phyloP scores from a whole-genome alignment of 37 sponge, comb jelly and placozoan species.

The Mnemiopsis leidyi region DNA sequence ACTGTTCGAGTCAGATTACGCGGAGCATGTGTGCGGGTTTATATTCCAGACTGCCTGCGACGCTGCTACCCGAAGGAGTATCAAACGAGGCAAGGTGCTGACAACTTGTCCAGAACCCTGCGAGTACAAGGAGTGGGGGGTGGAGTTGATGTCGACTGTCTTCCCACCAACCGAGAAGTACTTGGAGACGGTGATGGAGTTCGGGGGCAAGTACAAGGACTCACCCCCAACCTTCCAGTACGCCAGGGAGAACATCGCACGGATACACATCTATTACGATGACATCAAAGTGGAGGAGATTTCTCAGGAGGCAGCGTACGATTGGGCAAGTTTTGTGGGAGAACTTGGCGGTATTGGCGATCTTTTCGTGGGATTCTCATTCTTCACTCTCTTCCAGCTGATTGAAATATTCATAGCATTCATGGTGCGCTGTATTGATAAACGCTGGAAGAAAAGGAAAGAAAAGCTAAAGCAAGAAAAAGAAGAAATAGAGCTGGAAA shows the following conservation, averaged over 20 bases:
- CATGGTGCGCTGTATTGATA: background rate
- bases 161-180: conserved; percentile 35
- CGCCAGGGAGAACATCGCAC: background rate
- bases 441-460: background rate
- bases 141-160: background rate
- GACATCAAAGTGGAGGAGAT: conserved; percentile 12
- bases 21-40: background rate
- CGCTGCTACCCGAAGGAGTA: background rate
- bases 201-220: background rate
- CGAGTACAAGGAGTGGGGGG: background rate
- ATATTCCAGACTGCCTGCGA: background rate
- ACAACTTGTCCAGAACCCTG: conserved; percentile 14
- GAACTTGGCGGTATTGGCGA: conserved; percentile 16
- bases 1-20: background rate
- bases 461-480: background rate
- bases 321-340: background rate
- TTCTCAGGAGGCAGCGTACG: conserved; percentile 5
- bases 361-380: background rate
- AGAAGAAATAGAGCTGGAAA: background rate
- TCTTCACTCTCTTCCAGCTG: conserved; percentile 10
- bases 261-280: conserved; percentile 8
- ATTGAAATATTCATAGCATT: conserved; percentile 1
- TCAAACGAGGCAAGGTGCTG: background rate
- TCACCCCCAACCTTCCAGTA: background rate
- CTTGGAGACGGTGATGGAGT: background rate